A percentile compares a stretch with the other conserved stretches of the same genome.
Evolutionary conservation across 2,113 vertebrate species (phyloP).

Genomic region (Thermophis baileyi): DNA sequence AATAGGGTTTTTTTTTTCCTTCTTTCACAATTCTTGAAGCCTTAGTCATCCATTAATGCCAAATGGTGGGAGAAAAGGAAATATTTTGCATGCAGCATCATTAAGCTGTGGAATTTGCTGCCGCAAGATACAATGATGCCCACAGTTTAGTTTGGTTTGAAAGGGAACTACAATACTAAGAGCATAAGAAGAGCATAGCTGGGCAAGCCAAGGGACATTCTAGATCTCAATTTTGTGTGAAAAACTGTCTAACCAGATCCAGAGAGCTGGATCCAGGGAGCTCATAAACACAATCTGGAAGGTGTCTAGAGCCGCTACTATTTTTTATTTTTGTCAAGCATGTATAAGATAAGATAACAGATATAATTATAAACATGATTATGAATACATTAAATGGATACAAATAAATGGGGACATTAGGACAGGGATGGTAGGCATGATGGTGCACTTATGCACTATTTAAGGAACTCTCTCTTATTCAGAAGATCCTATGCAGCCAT

Average conservation of each 20-base stretch:
- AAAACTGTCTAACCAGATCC: not conserved
- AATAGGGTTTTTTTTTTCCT: not conserved
- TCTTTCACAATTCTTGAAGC: not conserved
- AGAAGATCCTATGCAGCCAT: not conserved
- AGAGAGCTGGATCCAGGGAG: not conserved
- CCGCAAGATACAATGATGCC: not conserved
- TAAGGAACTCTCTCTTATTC: not conserved
- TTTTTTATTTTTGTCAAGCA: too few species aligned
- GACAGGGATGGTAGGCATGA: too few species aligned
- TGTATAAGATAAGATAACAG: too few species aligned
- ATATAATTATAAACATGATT: too few species aligned
- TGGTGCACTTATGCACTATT: too few species aligned
- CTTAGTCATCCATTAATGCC: not conserved
- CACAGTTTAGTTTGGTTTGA: not conserved
- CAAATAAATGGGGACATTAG: too few species aligned
- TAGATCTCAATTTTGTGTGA: not conserved
- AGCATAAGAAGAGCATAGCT: not conserved
- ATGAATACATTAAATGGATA: too few species aligned
- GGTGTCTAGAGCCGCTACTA: not conserved
- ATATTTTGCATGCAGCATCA: not conserved
- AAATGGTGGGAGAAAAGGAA: not conserved
- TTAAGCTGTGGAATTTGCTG: not conserved
- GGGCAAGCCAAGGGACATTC: not conserved
- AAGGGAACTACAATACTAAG: not conserved
- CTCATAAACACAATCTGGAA: not conserved